Percentiles rank a stretch among this genome's conserved stretches.
Evolutionary conservation across 2,888 invertebrate genomes (phyloP).

Genomic region (Epistrophe grossulariae): DNA sequence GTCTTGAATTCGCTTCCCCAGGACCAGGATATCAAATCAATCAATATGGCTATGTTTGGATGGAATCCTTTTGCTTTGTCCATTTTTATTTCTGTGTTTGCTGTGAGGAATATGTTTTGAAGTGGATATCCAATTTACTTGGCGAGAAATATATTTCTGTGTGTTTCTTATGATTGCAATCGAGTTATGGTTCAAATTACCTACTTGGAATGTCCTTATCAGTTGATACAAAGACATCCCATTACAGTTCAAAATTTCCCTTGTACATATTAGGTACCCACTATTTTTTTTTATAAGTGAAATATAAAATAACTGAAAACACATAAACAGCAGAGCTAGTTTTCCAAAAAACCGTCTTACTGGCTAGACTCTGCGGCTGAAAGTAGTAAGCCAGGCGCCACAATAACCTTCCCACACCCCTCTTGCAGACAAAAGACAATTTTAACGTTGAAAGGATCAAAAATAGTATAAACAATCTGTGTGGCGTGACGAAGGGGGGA

Average conservation of each 20-base stretch:
- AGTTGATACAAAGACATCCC: conserved; percentile 31
- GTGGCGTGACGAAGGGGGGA: background rate
- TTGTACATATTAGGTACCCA: conserved; percentile 41
- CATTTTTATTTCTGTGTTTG: background rate
- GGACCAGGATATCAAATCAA: conserved; percentile 51
- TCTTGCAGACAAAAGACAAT: conserved; percentile 46
- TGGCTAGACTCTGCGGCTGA: conserved; percentile 70
- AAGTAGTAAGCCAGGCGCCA: conserved; percentile 66
- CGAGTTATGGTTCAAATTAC: conserved; percentile 62
- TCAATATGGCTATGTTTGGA: conserved; percentile 46
- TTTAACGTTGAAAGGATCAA: conserved; percentile 57
- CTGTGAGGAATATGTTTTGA: background rate
- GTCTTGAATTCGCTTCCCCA: conserved; percentile 16
- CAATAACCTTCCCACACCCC: conserved; percentile 37
- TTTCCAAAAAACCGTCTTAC: conserved; percentile 53
- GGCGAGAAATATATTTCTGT: conserved; percentile 27
- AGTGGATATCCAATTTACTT: conserved; percentile 66
- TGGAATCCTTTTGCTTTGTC: conserved; percentile 19
- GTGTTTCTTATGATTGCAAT: conserved; percentile 44
- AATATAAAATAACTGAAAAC: conserved; percentile 39
- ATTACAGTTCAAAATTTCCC: conserved; percentile 3
- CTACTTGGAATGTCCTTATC: conserved; percentile 61
- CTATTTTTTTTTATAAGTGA: conserved; percentile 52
- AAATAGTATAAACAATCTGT: conserved; percentile 57
- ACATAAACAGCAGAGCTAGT: conserved; percentile 20